Percentiles rank a stretch among this genome's conserved stretches.
These are phyloP conservation scores for Coregonus clupeaformis DNA, from an alignment of 2,113 vertebrate genomes.

Conservation along the genomic window DNA sequence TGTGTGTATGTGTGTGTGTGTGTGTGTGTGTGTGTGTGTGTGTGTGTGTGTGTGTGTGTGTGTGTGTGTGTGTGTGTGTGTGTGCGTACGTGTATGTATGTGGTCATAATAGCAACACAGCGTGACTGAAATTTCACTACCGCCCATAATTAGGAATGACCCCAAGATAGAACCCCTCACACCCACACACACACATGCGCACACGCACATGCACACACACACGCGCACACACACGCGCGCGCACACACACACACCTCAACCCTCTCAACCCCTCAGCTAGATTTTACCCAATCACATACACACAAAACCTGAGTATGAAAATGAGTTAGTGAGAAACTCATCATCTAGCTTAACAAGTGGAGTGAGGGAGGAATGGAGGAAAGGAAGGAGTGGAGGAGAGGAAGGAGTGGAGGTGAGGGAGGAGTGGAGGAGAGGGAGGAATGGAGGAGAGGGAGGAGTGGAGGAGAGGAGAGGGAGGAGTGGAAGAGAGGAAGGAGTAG, in stretches of 20 bases:
- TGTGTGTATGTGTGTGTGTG: slow-evolving; percentile 22
- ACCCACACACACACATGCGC: slow-evolving; percentile 30
- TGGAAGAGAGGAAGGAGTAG: slow-evolving; percentile 49
- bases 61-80: neutral
- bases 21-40: slow-evolving; percentile 34
- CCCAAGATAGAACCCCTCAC: slow-evolving; percentile 18
- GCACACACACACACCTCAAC: slow-evolving; percentile 7
- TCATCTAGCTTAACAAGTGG: slow-evolving; percentile 63
- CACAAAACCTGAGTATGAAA: slow-evolving; percentile 45
- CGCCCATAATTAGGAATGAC: slow-evolving; percentile 44
- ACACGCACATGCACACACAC: slow-evolving; percentile 19
- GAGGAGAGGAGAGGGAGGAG: slow-evolving; percentile 58
- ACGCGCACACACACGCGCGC: too few species aligned
- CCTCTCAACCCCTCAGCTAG: slow-evolving; percentile 5
- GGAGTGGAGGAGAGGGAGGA: neutral
- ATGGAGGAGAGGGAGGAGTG: too few species aligned
- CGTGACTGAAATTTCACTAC: slow-evolving; percentile 22
- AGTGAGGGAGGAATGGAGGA: neutral
- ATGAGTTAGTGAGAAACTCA: slow-evolving; percentile 62
- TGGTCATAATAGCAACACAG: slow-evolving; percentile 32
- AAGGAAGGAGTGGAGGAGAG: too few species aligned
- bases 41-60: slow-evolving; percentile 8
- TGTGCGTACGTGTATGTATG: neutral
- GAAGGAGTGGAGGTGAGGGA: neutral
- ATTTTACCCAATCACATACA: neutral